Conservation (phyloP, 2,888 invertebrate genomes). For the Volucella inanis region DNA sequence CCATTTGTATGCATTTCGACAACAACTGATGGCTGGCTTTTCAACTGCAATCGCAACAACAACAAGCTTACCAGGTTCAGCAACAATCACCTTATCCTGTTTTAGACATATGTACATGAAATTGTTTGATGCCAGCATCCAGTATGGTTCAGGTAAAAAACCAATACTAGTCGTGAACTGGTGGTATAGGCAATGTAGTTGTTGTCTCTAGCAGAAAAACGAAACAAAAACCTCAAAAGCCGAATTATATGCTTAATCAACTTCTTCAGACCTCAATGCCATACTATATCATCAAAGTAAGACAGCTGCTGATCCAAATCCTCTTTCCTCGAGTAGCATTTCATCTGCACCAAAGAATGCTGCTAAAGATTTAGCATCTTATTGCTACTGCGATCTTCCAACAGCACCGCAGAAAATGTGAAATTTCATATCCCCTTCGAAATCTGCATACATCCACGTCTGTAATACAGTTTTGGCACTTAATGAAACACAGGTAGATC, state of each 20-base stretch:
- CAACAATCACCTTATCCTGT: constrained; percentile 78
- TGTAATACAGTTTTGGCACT: too few relatives aligned
- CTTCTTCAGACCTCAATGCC: constrained; percentile 81
- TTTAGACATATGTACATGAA: constrained; percentile 83
- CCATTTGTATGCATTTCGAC: constrained; percentile 81
- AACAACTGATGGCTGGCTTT: constrained; percentile 81
- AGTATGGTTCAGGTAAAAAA: constrained; percentile 77
- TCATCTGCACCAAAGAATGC: constrained; percentile 76
- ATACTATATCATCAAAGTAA: constrained; percentile 82
- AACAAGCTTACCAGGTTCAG: constrained; percentile 77
- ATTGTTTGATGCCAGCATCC: constrained; percentile 81
- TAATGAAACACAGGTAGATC: too few relatives aligned
- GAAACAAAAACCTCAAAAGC: constrained; percentile 74
- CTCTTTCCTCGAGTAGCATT: constrained; percentile 77
- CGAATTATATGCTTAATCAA: constrained; percentile 82
- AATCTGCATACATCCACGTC: constrained; percentile 91
- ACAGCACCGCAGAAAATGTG: constrained; percentile 82
- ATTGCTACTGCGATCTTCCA: constrained; percentile 83
- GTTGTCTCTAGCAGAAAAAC: constrained; percentile 68
- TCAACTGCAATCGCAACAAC: constrained; percentile 78
- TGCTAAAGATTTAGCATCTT: constrained; percentile 79
- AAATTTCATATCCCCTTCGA: constrained; percentile 90
- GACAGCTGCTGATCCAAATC: constrained; percentile 81
- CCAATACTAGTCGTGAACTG: constrained; percentile 79
- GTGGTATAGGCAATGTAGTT: constrained; percentile 72